phyloP scores from a whole-genome alignment of 1,140 invertebrate genomes.

The Kradibia gibbosae region DNA sequence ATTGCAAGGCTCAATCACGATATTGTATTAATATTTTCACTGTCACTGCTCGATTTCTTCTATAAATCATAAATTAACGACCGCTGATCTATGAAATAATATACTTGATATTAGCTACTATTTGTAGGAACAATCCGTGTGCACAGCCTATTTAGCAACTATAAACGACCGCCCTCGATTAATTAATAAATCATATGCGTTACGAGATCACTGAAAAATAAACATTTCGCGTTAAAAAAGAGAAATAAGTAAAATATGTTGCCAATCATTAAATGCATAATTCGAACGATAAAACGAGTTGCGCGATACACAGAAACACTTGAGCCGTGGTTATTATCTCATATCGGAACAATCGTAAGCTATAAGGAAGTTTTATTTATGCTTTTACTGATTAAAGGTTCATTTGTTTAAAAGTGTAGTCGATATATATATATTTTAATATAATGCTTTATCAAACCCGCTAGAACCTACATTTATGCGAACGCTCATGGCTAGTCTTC shows the following conservation, averaged over 20 bases:
- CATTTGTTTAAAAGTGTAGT: not conserved
- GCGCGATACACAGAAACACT: not conserved
- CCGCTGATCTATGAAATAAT: not conserved
- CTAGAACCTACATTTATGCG: no score
- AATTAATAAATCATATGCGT: conserved; percentile 9
- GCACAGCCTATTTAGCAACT: not conserved
- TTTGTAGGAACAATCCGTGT: not conserved
- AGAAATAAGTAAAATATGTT: not conserved
- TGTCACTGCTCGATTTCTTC: not conserved
- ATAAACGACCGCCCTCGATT: conserved; percentile 3
- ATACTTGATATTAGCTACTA: not conserved
- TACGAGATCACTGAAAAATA: conserved; percentile 18
- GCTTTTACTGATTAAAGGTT: not conserved
- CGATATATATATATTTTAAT: no score
- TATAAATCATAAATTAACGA: not conserved
- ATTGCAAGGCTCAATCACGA: not conserved
- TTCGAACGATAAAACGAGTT: conserved; percentile 21
- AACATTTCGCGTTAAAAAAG: not conserved
- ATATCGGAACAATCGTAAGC: not conserved
- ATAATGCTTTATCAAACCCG: no score
- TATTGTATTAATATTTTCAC: not conserved
- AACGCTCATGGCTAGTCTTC: no score
- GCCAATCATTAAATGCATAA: not conserved
- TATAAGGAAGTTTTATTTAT: no score
- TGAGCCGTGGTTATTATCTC: not conserved